Percentiles rank a stretch among this genome's conserved stretches.
Conservation (phyloP, 2,888 invertebrate species). For the Mythimna albipuncta region DNA sequence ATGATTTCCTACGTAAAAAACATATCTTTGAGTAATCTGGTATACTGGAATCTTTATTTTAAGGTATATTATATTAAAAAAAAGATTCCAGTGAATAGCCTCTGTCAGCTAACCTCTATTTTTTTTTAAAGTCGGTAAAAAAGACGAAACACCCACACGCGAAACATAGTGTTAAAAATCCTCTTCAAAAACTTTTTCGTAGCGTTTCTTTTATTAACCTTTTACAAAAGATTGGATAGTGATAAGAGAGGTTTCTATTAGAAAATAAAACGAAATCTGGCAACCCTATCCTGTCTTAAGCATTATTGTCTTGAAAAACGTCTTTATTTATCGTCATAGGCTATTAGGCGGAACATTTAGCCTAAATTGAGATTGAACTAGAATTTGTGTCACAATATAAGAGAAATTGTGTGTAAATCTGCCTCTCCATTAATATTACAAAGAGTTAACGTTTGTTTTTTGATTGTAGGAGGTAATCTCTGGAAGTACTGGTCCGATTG, state of each 20-base stretch:
- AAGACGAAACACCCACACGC: conserved; percentile 1
- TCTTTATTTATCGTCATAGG: conserved; percentile 43
- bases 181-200: conserved; percentile 1
- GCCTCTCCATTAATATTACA: too few relatives aligned
- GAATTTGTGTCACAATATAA: conserved; percentile 21
- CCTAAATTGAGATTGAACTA: conserved; percentile 38
- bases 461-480: too few relatives aligned
- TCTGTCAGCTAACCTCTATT: too few relatives aligned
- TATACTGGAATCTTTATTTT: too few relatives aligned
- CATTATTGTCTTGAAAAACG: conserved; percentile 51
- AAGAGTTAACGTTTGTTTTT: too few relatives aligned
- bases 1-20: too few relatives aligned
- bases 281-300: conserved; percentile 49
- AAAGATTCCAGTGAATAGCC: too few relatives aligned
- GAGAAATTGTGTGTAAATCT: background rate
- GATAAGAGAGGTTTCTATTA: conserved; percentile 24
- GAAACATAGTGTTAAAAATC: background rate
- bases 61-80: too few relatives aligned
- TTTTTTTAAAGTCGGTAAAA: too few relatives aligned
- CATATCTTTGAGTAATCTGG: too few relatives aligned
- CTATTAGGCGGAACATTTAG: conserved; percentile 39
- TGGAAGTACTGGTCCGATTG: too few relatives aligned
- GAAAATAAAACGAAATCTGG: conserved; percentile 29
- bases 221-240: conserved; percentile 26
- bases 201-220: conserved; percentile 34